Percentiles rank a stretch among this genome's conserved stretches.
These are phyloP conservation scores for Diarsia brunnea DNA, from an alignment of 2,888 invertebrate species.

Conservation along the genomic window DNA sequence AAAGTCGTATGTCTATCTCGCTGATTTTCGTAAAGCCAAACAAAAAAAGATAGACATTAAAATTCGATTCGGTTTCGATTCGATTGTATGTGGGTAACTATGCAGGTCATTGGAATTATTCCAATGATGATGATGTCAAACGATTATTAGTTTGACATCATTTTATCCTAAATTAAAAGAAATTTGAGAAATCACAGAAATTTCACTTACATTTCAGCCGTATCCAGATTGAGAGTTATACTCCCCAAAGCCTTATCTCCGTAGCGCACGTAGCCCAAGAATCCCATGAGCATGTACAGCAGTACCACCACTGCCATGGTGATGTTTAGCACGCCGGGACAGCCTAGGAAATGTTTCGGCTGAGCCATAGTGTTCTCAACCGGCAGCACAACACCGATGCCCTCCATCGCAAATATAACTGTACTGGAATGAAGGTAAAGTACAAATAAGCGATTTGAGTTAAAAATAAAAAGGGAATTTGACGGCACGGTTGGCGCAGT, in stretches of 20 bases:
- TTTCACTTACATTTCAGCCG: constrained; percentile 91
- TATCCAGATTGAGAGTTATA: constrained; percentile 96
- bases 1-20: too few relatives aligned
- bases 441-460: constrained; percentile 29
- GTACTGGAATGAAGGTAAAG: constrained; percentile 91
- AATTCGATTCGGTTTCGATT: too few relatives aligned
- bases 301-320: constrained; percentile 96
- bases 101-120: too few relatives aligned
- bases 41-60: too few relatives aligned
- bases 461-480: neutral
- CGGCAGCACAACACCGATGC: constrained; percentile 97
- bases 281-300: constrained; percentile 96
- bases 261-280: constrained; percentile 96
- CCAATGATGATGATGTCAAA: too few relatives aligned
- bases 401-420: constrained; percentile 99
- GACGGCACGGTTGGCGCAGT: too few relatives aligned
- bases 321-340: constrained; percentile 96
- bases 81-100: too few relatives aligned
- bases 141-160: neutral
- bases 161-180: neutral
- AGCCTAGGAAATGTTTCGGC: constrained; percentile 95
- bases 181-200: neutral
- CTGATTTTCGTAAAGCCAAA: too few relatives aligned
- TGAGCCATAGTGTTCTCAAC: constrained; percentile 97
- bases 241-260: constrained; percentile 93